A percentile compares a stretch with the other conserved stretches of the same genome.
Conservation (phyloP, 2,888 invertebrate genomes). For the Hofmannophila pseudospretella region DNA sequence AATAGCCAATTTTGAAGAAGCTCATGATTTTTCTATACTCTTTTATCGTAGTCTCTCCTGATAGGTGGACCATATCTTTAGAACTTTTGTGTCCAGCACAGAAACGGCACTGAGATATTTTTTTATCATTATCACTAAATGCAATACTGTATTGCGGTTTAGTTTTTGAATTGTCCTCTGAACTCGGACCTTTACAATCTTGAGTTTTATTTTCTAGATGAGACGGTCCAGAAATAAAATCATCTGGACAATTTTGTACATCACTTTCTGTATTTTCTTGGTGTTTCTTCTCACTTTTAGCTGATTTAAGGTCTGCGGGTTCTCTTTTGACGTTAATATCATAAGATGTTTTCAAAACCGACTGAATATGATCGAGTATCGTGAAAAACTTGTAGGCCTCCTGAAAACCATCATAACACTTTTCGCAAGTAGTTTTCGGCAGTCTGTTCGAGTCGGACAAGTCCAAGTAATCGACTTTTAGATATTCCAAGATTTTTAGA, state of each 20-base stretch:
- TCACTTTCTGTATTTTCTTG: too few species aligned
- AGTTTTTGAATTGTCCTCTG: too few species aligned
- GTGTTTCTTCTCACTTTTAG: too few species aligned
- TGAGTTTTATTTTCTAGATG: too few species aligned
- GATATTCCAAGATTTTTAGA: constrained; percentile 8
- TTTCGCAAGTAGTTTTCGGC: constrained; percentile 17
- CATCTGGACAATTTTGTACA: too few species aligned
- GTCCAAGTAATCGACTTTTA: constrained; percentile 14
- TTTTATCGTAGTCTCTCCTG: background rate
- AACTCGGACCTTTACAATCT: too few species aligned
- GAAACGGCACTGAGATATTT: background rate
- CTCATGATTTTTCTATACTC: background rate
- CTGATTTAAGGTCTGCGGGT: too few species aligned
- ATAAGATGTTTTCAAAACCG: constrained; percentile 3
- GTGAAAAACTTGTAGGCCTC: constrained; percentile 14
- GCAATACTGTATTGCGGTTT: too few species aligned
- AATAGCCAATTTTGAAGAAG: background rate
- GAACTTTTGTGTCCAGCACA: background rate
- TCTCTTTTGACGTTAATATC: background rate
- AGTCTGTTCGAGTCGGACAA: constrained; percentile 8
- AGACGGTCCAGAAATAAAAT: too few species aligned
- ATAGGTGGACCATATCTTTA: background rate
- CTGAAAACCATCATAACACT: constrained; percentile 13
- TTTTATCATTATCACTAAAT: background rate
- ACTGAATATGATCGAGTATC: constrained; percentile 13